phyloP scores from a whole-genome alignment of 1,140 invertebrate genomes.

The Anthonomus grandis region DNA sequence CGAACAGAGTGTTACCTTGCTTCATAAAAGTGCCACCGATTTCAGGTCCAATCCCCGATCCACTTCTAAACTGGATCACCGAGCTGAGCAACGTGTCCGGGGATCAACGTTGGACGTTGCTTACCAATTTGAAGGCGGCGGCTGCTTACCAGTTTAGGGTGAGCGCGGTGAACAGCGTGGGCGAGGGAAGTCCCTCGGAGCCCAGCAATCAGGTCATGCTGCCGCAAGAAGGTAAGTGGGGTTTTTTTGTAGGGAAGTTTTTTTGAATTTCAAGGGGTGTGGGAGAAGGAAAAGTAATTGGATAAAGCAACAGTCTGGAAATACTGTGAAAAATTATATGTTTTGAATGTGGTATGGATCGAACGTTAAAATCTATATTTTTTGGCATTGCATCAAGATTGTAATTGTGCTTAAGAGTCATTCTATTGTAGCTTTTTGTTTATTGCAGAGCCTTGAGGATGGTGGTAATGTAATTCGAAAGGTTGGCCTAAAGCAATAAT shows the following conservation, averaged over 20 bases:
- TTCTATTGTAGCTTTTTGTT: too few species aligned
- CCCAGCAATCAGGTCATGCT: constrained; percentile 83
- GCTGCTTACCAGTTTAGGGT: constrained; percentile 94
- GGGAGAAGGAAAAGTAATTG: too few species aligned
- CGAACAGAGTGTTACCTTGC: constrained; percentile 38
- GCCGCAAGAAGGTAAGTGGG: constrained; percentile 85
- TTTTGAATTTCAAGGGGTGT: too few species aligned
- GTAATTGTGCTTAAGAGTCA: too few species aligned
- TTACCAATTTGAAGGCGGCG: constrained; percentile 88
- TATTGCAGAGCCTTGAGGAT: too few species aligned
- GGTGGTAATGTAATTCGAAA: too few species aligned
- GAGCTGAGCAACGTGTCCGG: constrained; percentile 84
- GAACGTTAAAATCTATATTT: too few species aligned
- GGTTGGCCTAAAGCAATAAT: too few species aligned
- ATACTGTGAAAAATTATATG: too few species aligned
- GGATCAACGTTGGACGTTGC: constrained; percentile 70
- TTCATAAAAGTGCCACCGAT: constrained; percentile 48
- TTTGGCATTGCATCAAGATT: too few species aligned
- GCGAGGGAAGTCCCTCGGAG: constrained; percentile 86
- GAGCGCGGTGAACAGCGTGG: constrained; percentile 91
- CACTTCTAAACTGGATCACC: constrained; percentile 82
- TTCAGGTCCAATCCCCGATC: constrained; percentile 75
- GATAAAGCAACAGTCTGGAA: too few species aligned
- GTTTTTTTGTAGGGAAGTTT: background rate
- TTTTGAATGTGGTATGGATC: too few species aligned